phyloP scores from a whole-genome alignment of 2,113 vertebrate species.

The Urocitellus parryii region DNA sequence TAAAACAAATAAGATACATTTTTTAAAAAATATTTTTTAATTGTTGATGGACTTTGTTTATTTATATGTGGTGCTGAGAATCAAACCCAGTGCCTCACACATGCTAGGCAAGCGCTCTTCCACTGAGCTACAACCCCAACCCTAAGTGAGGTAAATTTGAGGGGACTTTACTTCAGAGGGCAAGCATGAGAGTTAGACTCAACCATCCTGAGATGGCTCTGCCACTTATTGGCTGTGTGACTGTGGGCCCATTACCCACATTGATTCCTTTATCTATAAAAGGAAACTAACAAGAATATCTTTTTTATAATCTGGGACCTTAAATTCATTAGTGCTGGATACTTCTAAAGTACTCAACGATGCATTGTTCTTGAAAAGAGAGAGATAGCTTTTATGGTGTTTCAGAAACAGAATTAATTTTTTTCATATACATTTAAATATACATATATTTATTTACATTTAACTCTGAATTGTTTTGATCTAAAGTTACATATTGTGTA shows the following conservation, averaged over 20 bases:
- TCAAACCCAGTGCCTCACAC: too few relatives aligned
- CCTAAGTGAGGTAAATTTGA: background rate
- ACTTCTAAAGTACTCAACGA: slow-evolving; percentile 14
- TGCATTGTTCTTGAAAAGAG: background rate
- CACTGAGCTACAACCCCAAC: too few relatives aligned
- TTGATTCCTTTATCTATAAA: background rate
- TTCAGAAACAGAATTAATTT: slow-evolving; percentile 21
- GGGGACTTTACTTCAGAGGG: background rate
- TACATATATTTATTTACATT: background rate
- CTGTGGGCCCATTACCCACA: background rate
- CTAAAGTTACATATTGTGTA: background rate
- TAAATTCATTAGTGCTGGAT: background rate
- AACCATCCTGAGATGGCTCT: background rate
- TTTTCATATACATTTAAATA: background rate
- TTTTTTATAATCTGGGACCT: background rate
- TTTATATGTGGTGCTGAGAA: too few relatives aligned
- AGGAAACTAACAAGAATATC: background rate
- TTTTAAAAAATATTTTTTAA: too few relatives aligned
- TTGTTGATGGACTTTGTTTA: too few relatives aligned
- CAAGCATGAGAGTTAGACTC: background rate
- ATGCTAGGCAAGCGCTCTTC: too few relatives aligned
- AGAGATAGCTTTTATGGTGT: background rate
- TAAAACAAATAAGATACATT: background rate
- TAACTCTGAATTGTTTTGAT: slow-evolving; percentile 34
- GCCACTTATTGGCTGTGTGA: background rate